Evolutionary conservation across 2,113 vertebrate species (phyloP).

Genomic region (Terrapene triunguis): DNA sequence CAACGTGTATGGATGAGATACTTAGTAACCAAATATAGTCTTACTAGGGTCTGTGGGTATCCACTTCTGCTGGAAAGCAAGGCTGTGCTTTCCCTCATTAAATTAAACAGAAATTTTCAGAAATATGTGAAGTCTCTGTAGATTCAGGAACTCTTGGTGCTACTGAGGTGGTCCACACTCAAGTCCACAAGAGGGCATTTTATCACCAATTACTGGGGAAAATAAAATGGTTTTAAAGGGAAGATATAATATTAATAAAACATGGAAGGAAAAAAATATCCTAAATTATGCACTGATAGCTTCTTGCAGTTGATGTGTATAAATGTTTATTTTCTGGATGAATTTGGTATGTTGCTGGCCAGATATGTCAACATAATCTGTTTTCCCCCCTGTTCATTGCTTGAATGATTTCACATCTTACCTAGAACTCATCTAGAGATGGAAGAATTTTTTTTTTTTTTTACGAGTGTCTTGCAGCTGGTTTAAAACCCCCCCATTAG

Average conservation of each 20-base stretch:
- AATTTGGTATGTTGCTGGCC: slow-evolving; percentile 73
- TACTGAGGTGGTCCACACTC: slow-evolving; percentile 70
- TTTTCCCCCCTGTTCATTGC: slow-evolving; percentile 40
- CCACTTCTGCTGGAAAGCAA: slow-evolving; percentile 32
- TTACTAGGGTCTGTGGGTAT: neutral
- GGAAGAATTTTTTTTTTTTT: neutral
- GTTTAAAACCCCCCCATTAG: neutral
- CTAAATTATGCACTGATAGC: slow-evolving; percentile 50
- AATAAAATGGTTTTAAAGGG: slow-evolving; percentile 49
- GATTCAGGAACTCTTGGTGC: slow-evolving; percentile 29
- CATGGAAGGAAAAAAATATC: slow-evolving; percentile 33
- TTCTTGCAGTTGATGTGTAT: slow-evolving; percentile 51
- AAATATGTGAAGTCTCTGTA: slow-evolving; percentile 8
- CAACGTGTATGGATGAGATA: neutral
- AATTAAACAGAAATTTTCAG: slow-evolving; percentile 61
- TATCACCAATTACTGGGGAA: slow-evolving; percentile 73
- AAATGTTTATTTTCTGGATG: slow-evolving; percentile 71
- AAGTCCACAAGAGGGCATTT: slow-evolving; percentile 84
- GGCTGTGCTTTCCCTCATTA: slow-evolving; percentile 54
- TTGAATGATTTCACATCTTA: slow-evolving; percentile 44
- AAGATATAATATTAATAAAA: slow-evolving; percentile 34
- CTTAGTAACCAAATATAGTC: neutral
- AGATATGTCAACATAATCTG: slow-evolving; percentile 46
- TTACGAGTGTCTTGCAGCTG: slow-evolving; percentile 19
- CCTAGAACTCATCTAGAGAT: neutral